phyloP scores from a whole-genome alignment of 2,113 vertebrate species.

The Leptosomus discolor region DNA sequence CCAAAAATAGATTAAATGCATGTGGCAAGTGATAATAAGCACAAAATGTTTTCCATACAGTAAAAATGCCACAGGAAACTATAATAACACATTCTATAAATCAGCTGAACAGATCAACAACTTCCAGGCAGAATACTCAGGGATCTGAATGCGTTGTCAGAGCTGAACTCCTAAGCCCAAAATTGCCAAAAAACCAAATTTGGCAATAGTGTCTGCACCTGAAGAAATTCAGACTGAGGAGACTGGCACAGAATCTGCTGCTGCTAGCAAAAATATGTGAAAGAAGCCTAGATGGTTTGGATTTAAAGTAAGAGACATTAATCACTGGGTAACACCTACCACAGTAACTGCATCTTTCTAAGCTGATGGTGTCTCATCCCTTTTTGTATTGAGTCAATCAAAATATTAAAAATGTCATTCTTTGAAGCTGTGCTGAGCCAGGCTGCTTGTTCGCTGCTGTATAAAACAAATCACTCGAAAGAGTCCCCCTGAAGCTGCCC shows the following conservation, averaged over 20 bases:
- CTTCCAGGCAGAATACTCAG: not conserved
- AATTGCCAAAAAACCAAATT: slow-evolving; percentile 38
- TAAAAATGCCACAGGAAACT: slow-evolving; percentile 40
- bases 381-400: slow-evolving; percentile 54
- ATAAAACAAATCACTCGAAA: slow-evolving; percentile 55
- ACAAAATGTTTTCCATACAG: slow-evolving; percentile 67
- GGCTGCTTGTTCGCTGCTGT: not conserved
- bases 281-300: slow-evolving; percentile 35
- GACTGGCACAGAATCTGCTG: slow-evolving; percentile 46
- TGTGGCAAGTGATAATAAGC: slow-evolving; percentile 67
- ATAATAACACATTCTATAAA: slow-evolving; percentile 32
- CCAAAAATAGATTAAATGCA: slow-evolving; percentile 69
- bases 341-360: slow-evolving; percentile 21
- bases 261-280: slow-evolving; percentile 51
- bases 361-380: slow-evolving; percentile 34
- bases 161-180: slow-evolving; percentile 21
- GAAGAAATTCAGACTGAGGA: slow-evolving; percentile 18
- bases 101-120: slow-evolving; percentile 28
- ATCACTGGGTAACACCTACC: slow-evolving; percentile 60
- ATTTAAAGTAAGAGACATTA: slow-evolving; percentile 57
- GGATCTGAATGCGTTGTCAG: not conserved
- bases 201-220: slow-evolving; percentile 38
- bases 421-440: slow-evolving; percentile 50
- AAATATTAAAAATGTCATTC: slow-evolving; percentile 57
- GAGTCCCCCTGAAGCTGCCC: slow-evolving; percentile 27